Evolutionary conservation across 2,888 invertebrate genomes (phyloP).

Genomic region (Hipparchia semele): DNA sequence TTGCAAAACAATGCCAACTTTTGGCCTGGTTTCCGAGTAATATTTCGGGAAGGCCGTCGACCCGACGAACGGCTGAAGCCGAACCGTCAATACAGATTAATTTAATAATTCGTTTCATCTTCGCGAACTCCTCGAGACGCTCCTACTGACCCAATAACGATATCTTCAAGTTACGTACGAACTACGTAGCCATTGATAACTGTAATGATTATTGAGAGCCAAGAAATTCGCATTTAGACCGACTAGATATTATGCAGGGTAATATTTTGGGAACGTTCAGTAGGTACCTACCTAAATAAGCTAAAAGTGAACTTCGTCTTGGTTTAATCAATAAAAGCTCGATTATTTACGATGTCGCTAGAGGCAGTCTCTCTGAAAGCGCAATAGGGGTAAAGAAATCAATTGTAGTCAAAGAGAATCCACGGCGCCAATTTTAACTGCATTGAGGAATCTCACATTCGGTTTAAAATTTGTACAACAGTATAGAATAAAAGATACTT

Average conservation of each 20-base stretch:
- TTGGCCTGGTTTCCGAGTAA: conserved; percentile 22
- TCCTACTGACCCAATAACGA: conserved; percentile 10
- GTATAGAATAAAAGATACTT: too few relatives aligned
- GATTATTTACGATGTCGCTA: too few relatives aligned
- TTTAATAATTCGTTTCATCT: conserved; percentile 21
- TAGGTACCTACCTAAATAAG: background rate
- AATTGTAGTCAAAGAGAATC: too few relatives aligned
- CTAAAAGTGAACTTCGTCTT: too few relatives aligned
- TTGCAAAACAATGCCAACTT: conserved; percentile 28
- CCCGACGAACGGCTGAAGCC: conserved; percentile 11
- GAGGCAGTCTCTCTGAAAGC: too few relatives aligned
- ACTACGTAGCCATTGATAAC: conserved; percentile 12
- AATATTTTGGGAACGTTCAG: background rate
- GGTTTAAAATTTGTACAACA: too few relatives aligned
- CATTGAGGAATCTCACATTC: too few relatives aligned
- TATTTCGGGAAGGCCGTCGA: conserved; percentile 36
- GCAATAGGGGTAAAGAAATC: too few relatives aligned
- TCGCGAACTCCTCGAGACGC: conserved; percentile 10
- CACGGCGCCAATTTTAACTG: too few relatives aligned
- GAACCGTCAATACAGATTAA: conserved; percentile 15
- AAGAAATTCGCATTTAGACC: conserved; percentile 14
- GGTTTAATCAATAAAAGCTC: too few relatives aligned
- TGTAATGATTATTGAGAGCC: conserved; percentile 14
- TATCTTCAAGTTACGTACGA: conserved; percentile 17
- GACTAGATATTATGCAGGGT: background rate